These are phyloP conservation scores for human (Homo sapiens) DNA, from an alignment of 2,113 vertebrate genomes.

Conservation along the genomic window DNA sequence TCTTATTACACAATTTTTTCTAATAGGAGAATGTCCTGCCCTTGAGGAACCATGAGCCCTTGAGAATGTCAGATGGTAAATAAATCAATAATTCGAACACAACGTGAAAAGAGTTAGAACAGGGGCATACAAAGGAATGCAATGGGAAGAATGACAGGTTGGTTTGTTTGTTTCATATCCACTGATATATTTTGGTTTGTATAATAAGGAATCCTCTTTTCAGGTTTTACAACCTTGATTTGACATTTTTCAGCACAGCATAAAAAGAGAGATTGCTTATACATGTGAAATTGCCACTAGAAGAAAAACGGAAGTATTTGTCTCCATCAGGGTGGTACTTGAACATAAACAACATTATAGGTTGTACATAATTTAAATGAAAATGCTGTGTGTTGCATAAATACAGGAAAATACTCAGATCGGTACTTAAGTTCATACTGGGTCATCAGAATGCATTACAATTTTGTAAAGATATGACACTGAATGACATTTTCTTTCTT, in stretches of 20 bases:
- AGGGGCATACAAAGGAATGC: neutral
- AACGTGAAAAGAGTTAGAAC: neutral
- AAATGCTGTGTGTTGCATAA: neutral
- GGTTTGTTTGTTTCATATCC: neutral
- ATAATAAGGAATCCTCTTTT: constrained; percentile 1
- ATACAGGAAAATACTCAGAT: neutral
- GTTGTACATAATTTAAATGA: neutral
- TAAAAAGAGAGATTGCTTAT: neutral
- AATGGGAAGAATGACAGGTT: neutral
- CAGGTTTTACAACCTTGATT: neutral
- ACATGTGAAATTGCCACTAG: neutral
- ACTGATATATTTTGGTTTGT: neutral
- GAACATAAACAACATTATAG: neutral
- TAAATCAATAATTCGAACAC: constrained; percentile 43
- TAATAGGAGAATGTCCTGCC: neutral
- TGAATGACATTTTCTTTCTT: no score
- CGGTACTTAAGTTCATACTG: neutral
- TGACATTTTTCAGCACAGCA: neutral
- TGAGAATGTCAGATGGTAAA: constrained; percentile 12
- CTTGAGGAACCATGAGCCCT: constrained; percentile 35
- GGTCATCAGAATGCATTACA: neutral
- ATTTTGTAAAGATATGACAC: neutral
- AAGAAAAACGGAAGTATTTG: neutral
- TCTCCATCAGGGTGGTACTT: neutral
- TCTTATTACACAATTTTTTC: neutral